These are phyloP conservation scores for Acanthurus leucopareius DNA, from an alignment of 2,797 vertebrate species.

Conservation along the genomic window DNA sequence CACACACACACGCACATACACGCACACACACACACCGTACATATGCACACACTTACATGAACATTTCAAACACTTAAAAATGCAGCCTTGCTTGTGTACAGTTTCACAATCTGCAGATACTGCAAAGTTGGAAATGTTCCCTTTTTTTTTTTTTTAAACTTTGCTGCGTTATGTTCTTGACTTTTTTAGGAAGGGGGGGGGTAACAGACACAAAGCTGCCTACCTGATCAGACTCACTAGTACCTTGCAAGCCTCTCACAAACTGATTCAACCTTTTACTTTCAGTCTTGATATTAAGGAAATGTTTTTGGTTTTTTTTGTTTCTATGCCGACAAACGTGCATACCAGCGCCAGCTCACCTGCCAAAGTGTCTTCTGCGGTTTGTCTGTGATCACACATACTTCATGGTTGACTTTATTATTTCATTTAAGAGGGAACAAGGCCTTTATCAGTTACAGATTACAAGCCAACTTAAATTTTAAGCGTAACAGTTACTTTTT, in stretches of 20 bases:
- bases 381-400: constrained; percentile 33
- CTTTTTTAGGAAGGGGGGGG: background rate
- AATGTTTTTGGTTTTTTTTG: background rate
- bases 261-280: constrained; percentile 16
- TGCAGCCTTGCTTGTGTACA: constrained; percentile 45
- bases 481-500: constrained; percentile 3
- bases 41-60: background rate
- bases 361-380: constrained; percentile 54
- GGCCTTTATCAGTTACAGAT: constrained; percentile 34
- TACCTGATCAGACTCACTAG: constrained; percentile 37
- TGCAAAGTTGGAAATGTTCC: constrained; percentile 23
- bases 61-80: constrained; percentile 22
- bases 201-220: constrained; percentile 45
- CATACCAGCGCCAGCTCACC: constrained; percentile 33
- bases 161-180: background rate
- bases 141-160: background rate
- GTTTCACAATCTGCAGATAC: constrained; percentile 36
- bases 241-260: constrained; percentile 21
- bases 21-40: constrained; percentile 10
- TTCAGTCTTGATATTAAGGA: constrained; percentile 6
- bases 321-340: background rate
- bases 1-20: constrained; percentile 26
- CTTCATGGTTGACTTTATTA: constrained; percentile 12
- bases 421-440: constrained; percentile 17
- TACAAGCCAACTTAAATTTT: background rate